phyloP scores from a whole-genome alignment of 2,888 invertebrate species.

The Laothoe populi region DNA sequence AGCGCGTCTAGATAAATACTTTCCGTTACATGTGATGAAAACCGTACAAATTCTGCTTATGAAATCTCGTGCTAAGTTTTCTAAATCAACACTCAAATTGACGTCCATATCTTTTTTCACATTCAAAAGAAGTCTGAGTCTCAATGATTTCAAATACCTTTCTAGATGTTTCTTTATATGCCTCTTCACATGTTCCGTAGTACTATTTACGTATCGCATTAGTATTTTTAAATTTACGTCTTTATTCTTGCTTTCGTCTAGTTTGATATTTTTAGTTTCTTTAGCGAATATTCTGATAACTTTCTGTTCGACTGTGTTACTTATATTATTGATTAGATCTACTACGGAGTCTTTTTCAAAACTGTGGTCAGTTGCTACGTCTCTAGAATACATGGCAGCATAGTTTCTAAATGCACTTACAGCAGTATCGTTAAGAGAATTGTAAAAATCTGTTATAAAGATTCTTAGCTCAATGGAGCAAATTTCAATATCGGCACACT shows the following conservation, averaged over 20 bases:
- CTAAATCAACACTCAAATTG: slow-evolving; percentile 58
- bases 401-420: slow-evolving; percentile 59
- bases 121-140: slow-evolving; percentile 38
- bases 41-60: slow-evolving; percentile 50
- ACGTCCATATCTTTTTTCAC: slow-evolving; percentile 54
- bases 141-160: slow-evolving; percentile 39
- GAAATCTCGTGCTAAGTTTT: slow-evolving; percentile 49
- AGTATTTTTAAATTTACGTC: slow-evolving; percentile 49
- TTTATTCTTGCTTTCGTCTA: slow-evolving; percentile 49
- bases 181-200: slow-evolving; percentile 41
- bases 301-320: slow-evolving; percentile 39
- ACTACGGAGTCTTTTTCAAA: slow-evolving; percentile 47
- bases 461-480: slow-evolving; percentile 60
- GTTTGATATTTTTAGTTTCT: slow-evolving; percentile 43
- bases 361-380: slow-evolving; percentile 49
- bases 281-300: slow-evolving; percentile 47
- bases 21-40: slow-evolving; percentile 60
- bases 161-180: slow-evolving; percentile 38
- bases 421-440: slow-evolving; percentile 55
- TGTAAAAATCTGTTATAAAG: slow-evolving; percentile 56
- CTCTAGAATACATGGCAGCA: slow-evolving; percentile 62
- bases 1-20: slow-evolving; percentile 34
- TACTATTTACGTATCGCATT: slow-evolving; percentile 45
- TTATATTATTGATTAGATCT: slow-evolving; percentile 43
- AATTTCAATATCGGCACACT: slow-evolving; percentile 51